Evolutionary conservation across 2,888 invertebrate species (phyloP).

Genomic region (Philopedon plagiatum): DNA sequence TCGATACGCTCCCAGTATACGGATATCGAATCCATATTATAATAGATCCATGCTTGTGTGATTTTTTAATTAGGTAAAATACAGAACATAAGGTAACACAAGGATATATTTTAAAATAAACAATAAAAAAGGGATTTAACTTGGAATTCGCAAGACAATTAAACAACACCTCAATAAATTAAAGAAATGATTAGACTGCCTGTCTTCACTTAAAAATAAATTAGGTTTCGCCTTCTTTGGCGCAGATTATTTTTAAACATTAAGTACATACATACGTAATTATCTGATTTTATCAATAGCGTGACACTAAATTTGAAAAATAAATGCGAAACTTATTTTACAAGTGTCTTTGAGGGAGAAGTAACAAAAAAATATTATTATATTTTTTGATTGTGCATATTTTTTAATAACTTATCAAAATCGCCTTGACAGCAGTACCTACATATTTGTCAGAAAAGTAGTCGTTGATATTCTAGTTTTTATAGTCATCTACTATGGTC

Average conservation of each 20-base stretch:
- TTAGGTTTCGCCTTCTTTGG: constrained; percentile 34
- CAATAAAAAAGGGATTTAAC: constrained; percentile 12
- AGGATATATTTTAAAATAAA: not conserved
- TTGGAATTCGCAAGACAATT: constrained; percentile 42
- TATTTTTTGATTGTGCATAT: no score
- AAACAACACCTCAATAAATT: constrained; percentile 51
- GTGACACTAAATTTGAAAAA: constrained; percentile 7
- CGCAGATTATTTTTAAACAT: constrained; percentile 22
- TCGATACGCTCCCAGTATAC: no score
- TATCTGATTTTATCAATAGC: constrained; percentile 38
- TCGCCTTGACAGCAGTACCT: no score
- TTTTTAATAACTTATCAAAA: no score
- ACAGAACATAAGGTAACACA: not conserved
- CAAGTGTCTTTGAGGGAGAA: no score
- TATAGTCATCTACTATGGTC: no score
- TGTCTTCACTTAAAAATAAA: constrained; percentile 47
- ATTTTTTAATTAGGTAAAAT: not conserved
- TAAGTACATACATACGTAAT: constrained; percentile 28
- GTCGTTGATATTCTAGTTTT: no score
- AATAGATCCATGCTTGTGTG: no score
- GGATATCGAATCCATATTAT: no score
- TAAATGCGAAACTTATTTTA: no score
- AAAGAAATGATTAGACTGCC: constrained; percentile 47
- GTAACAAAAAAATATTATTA: no score
- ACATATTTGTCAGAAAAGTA: no score